These are phyloP conservation scores for Ephestia elutella DNA, from an alignment of 1,140 invertebrate species.

Conservation along the genomic window DNA sequence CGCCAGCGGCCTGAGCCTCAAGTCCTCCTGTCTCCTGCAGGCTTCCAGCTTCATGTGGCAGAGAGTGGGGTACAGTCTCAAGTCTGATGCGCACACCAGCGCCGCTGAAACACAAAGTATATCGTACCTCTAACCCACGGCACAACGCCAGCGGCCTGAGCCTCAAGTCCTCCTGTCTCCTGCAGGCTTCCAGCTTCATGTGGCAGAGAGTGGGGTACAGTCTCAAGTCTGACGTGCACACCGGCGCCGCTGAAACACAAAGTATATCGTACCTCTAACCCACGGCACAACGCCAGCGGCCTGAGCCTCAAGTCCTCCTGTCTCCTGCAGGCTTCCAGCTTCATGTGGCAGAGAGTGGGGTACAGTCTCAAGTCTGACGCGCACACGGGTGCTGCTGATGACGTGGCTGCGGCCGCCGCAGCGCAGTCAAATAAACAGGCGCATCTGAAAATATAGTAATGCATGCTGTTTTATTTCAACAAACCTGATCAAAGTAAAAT, in stretches of 20 bases:
- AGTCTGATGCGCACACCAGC: conserved; percentile 88
- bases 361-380: conserved; percentile 88
- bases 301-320: conserved; percentile 86
- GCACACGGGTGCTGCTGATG: conserved; percentile 83
- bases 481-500: too few species aligned
- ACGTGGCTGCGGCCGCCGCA: conserved; percentile 64
- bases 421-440: conserved; percentile 84
- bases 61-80: conserved; percentile 85
- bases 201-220: conserved; percentile 89
- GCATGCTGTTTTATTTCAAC: not conserved
- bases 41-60: conserved; percentile 91
- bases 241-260: conserved; percentile 75
- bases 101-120: conserved; percentile 24
- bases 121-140: conserved; percentile 49
- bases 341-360: conserved; percentile 90
- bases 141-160: conserved; percentile 69
- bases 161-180: conserved; percentile 85
- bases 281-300: conserved; percentile 53
- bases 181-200: conserved; percentile 90
- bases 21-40: conserved; percentile 86
- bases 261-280: conserved; percentile 45
- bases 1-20: conserved; percentile 76
- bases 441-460: conserved; percentile 65
- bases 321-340: conserved; percentile 86
- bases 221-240: conserved; percentile 88